Evolutionary conservation across 2,113 vertebrate genomes (phyloP).

Genomic region (Rhegmatorhina hoffmannsi): DNA sequence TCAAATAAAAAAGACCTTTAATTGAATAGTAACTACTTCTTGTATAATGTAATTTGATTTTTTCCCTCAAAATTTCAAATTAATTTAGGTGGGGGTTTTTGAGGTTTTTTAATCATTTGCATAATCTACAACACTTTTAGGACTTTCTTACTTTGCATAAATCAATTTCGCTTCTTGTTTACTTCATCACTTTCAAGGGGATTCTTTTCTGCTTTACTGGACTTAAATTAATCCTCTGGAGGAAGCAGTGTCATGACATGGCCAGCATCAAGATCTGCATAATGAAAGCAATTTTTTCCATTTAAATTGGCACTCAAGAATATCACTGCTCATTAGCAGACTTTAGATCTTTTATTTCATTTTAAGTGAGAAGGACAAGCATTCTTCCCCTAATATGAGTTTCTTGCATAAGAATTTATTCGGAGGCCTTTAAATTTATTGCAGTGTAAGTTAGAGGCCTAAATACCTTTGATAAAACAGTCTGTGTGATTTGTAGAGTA

Average conservation of each 20-base stretch:
- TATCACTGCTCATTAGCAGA: slow-evolving; percentile 61
- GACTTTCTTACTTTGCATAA: slow-evolving; percentile 72
- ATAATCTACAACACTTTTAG: slow-evolving; percentile 66
- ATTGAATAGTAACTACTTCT: background rate
- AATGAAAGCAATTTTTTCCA: slow-evolving; percentile 60
- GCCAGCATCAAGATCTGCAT: slow-evolving; percentile 59
- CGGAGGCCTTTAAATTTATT: background rate
- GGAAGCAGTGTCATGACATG: slow-evolving; percentile 51
- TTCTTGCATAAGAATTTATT: background rate
- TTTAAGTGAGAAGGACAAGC: slow-evolving; percentile 35
- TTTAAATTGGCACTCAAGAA: slow-evolving; percentile 62
- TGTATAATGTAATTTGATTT: background rate
- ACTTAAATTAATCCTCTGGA: slow-evolving; percentile 75
- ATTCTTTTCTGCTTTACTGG: slow-evolving; percentile 63
- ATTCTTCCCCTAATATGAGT: background rate
- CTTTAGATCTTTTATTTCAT: slow-evolving; percentile 58
- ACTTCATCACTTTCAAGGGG: slow-evolving; percentile 55
- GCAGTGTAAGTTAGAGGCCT: background rate
- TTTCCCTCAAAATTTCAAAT: slow-evolving; percentile 3
- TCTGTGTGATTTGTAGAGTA: background rate
- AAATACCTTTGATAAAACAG: background rate
- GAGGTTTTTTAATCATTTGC: slow-evolving; percentile 44
- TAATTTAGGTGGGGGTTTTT: background rate
- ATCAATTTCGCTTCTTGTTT: slow-evolving; percentile 73
- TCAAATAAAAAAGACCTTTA: background rate